Conservation (phyloP, 1,140 invertebrate genomes). For the Proctacanthus coquilletti region DNA sequence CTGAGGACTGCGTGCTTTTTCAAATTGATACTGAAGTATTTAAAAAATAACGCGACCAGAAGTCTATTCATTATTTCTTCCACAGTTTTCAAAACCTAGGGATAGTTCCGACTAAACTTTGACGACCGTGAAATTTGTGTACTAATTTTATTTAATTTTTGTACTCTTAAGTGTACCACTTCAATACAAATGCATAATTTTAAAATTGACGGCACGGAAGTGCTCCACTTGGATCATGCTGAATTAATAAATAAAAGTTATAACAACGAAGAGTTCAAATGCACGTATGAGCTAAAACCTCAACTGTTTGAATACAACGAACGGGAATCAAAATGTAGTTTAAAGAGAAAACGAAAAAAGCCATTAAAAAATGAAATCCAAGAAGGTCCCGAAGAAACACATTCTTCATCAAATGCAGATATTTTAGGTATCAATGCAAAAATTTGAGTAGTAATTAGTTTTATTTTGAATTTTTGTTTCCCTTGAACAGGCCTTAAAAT, state of each 20-base stretch:
- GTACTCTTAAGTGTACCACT: too few relatives aligned
- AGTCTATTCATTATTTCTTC: too few relatives aligned
- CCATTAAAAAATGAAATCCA: background rate
- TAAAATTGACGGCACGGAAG: too few relatives aligned
- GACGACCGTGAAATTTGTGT: too few relatives aligned
- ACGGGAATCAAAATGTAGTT: constrained; percentile 3
- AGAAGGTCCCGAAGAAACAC: background rate
- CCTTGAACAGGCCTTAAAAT: background rate
- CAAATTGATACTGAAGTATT: too few relatives aligned
- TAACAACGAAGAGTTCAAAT: background rate
- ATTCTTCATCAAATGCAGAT: background rate
- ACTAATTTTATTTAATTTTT: too few relatives aligned
- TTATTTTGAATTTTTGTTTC: background rate
- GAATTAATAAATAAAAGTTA: constrained; percentile 15
- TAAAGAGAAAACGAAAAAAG: background rate
- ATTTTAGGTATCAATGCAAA: background rate
- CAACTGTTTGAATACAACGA: constrained; percentile 14
- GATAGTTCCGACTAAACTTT: too few relatives aligned
- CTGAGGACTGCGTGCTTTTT: too few relatives aligned
- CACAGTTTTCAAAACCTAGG: too few relatives aligned
- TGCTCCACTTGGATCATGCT: too few relatives aligned
- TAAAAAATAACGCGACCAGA: too few relatives aligned
- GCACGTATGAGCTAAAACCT: constrained; percentile 9
- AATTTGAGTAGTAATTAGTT: background rate
- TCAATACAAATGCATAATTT: too few relatives aligned